Conservation (phyloP, 2,113 vertebrate genomes). For the Macroglossus sobrinus region DNA sequence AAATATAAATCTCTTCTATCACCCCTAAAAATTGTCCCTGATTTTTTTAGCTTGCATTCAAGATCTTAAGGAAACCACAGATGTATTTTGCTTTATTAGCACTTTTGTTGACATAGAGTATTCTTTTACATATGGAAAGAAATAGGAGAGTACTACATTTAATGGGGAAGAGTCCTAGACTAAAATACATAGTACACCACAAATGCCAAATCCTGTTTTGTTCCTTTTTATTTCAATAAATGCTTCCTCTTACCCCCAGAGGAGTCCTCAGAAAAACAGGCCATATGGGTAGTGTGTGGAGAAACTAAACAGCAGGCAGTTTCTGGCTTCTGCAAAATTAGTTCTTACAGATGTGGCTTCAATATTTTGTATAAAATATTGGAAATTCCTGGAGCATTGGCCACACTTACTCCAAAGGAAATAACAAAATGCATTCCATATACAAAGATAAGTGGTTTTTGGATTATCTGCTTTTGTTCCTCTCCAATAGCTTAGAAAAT, state of each 20-base stretch:
- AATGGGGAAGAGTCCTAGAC: neutral
- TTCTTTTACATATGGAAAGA: neutral
- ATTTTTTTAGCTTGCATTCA: neutral
- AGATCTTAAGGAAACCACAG: neutral
- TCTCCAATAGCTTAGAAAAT: constrained; percentile 63
- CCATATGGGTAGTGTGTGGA: neutral
- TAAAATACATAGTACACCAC: neutral
- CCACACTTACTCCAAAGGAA: neutral
- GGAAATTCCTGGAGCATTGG: neutral
- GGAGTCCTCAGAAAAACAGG: neutral
- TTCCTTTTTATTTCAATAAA: neutral
- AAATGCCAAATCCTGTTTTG: neutral
- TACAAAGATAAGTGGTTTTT: constrained; percentile 40
- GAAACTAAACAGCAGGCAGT: neutral
- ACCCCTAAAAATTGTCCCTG: neutral
- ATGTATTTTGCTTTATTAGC: neutral
- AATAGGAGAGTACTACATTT: neutral
- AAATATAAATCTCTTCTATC: neutral
- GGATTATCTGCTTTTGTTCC: constrained; percentile 60
- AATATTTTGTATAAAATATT: neutral
- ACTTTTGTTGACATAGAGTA: neutral
- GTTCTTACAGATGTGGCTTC: neutral
- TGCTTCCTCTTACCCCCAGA: neutral
- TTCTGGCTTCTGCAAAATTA: neutral
- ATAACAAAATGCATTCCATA: constrained; percentile 11